Conservation (phyloP, 2,888 invertebrate species). For the Fabriciana adippe region DNA sequence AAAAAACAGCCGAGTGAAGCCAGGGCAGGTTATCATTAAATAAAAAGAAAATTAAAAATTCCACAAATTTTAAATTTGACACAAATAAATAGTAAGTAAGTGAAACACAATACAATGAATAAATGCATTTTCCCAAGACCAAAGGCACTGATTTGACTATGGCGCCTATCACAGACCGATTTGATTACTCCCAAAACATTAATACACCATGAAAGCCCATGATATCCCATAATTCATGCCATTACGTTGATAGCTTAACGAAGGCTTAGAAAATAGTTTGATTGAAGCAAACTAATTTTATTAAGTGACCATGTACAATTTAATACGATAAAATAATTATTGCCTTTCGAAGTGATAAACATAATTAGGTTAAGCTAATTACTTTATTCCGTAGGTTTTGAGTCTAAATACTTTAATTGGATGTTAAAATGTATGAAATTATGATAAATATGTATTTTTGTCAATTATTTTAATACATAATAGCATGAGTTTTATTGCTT, state of each 20-base stretch:
- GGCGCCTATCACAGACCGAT: constrained; percentile 64
- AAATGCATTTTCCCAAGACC: not conserved
- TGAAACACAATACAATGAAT: not conserved
- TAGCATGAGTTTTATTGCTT: not conserved
- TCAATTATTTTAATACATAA: too few relatives aligned
- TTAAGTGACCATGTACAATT: constrained; percentile 43
- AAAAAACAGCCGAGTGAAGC: too few relatives aligned
- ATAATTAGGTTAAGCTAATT: constrained; percentile 24
- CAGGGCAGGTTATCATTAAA: too few relatives aligned
- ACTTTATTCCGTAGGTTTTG: constrained; percentile 24
- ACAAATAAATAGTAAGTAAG: too few relatives aligned
- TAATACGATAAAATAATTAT: constrained; percentile 36
- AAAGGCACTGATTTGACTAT: constrained; percentile 31
- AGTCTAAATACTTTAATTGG: not conserved
- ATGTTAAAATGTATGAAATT: too few relatives aligned
- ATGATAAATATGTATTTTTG: too few relatives aligned
- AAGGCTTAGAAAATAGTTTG: constrained; percentile 37
- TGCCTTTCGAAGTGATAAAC: constrained; percentile 21
- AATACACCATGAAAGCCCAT: constrained; percentile 51
- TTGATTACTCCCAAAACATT: constrained; percentile 51
- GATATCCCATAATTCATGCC: constrained; percentile 49
- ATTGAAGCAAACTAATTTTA: constrained; percentile 40
- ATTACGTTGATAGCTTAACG: constrained; percentile 39
- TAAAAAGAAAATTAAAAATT: too few relatives aligned
- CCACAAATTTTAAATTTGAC: too few relatives aligned